Conservation (phyloP, 2,888 invertebrate genomes). For the Dromius quadrimaculatus region DNA sequence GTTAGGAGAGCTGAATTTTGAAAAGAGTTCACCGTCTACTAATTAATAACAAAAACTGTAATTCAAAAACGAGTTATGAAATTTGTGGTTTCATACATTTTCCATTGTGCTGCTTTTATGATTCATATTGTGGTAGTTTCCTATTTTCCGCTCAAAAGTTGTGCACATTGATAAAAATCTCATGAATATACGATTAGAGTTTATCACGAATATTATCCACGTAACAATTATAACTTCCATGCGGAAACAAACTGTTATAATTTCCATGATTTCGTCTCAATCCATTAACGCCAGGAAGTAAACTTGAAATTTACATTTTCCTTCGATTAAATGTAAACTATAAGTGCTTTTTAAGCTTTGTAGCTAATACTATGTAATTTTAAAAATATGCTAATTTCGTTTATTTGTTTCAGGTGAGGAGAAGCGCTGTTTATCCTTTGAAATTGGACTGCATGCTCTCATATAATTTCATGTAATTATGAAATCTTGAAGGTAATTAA, state of each 20-base stretch:
- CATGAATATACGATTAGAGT: slow-evolving; percentile 25
- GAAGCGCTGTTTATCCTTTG: too few species aligned
- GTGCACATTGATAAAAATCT: slow-evolving; percentile 6
- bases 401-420: slow-evolving; percentile 38
- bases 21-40: too few species aligned
- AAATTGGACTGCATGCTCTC: too few species aligned
- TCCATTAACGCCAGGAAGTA: slow-evolving; percentile 18
- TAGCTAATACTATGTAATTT: slow-evolving; percentile 10
- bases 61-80: background rate
- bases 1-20: too few species aligned
- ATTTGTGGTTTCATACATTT: background rate
- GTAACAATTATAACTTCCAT: slow-evolving; percentile 24
- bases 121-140: background rate
- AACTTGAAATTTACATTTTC: slow-evolving; percentile 29
- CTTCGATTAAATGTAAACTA: slow-evolving; percentile 18
- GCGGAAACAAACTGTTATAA: slow-evolving; percentile 29
- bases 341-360: slow-evolving; percentile 8
- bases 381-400: slow-evolving; percentile 14
- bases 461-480: too few species aligned
- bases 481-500: too few species aligned
- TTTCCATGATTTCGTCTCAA: slow-evolving; percentile 22
- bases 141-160: slow-evolving; percentile 3
- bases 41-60: too few species aligned
- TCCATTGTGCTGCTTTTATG: background rate
- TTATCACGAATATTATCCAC: slow-evolving; percentile 21